A percentile compares a stretch with the other conserved stretches of the same genome.
Evolutionary conservation across 2,113 vertebrate species (phyloP).

Genomic region (Corythaeola cristata): DNA sequence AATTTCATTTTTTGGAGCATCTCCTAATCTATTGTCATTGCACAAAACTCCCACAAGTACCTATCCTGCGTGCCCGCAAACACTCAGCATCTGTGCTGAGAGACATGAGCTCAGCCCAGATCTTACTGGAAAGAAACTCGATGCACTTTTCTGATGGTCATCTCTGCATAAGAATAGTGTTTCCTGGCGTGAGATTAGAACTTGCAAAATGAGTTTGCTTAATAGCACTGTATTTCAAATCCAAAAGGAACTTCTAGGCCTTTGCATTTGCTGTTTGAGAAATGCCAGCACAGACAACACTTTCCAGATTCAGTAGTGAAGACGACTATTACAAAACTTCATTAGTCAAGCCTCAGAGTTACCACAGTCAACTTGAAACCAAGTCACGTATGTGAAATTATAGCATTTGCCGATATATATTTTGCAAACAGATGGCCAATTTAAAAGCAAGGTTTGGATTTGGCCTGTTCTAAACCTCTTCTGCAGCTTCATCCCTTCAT

Average conservation of each 20-base stretch:
- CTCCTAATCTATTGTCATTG: background rate
- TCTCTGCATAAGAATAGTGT: background rate
- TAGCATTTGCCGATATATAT: background rate
- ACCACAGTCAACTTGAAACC: background rate
- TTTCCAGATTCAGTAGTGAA: background rate
- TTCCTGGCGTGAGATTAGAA: background rate
- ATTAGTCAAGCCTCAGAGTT: background rate
- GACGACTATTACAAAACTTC: conserved; percentile 22
- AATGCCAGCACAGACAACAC: background rate
- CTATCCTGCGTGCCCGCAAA: background rate
- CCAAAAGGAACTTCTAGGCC: background rate
- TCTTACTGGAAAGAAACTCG: background rate
- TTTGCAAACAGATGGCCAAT: background rate
- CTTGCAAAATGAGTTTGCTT: background rate
- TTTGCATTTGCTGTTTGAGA: conserved; percentile 15
- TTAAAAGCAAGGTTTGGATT: background rate
- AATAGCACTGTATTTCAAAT: background rate
- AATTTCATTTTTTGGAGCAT: background rate
- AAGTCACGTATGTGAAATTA: background rate
- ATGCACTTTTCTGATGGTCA: background rate
- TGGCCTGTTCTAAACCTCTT: background rate
- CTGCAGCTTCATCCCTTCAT: background rate
- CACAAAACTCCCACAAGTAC: background rate
- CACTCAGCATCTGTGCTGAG: background rate
- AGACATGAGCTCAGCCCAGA: background rate